Evolutionary conservation across 2,888 invertebrate genomes (phyloP).

Genomic region (Zaprionus lineosus): DNA sequence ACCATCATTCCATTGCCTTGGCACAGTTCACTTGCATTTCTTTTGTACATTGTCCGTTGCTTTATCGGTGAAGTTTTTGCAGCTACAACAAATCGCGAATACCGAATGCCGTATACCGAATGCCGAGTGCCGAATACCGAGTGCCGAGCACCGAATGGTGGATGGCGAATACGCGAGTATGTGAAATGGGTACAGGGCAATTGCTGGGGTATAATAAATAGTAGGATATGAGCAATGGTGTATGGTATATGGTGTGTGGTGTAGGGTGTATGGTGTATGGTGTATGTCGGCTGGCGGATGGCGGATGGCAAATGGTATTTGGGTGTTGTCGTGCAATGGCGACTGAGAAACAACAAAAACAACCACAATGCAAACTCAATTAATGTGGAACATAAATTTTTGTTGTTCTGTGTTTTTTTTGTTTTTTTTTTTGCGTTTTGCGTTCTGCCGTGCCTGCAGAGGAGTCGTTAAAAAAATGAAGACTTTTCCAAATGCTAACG

Average conservation of each 20-base stretch:
- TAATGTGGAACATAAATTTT: slow-evolving; percentile 59
- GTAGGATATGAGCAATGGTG: slow-evolving; percentile 4
- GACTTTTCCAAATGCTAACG: slow-evolving; percentile 18
- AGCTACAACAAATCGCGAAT: slow-evolving; percentile 63
- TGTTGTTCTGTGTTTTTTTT: slow-evolving; percentile 31
- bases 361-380: slow-evolving; percentile 21
- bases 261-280: background rate
- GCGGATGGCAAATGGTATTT: slow-evolving; percentile 9
- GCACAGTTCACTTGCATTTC: background rate
- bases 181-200: background rate
- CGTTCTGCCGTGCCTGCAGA: slow-evolving; percentile 24
- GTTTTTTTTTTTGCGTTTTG: slow-evolving; percentile 31
- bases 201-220: background rate
- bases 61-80: slow-evolving; percentile 60
- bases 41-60: slow-evolving; percentile 45
- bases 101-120: slow-evolving; percentile 16
- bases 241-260: slow-evolving; percentile 1
- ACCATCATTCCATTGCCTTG: slow-evolving; percentile 2
- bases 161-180: slow-evolving; percentile 2
- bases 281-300: slow-evolving; percentile 9
- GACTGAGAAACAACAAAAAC: slow-evolving; percentile 1
- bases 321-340: slow-evolving; percentile 48
- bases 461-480: slow-evolving; percentile 16
- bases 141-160: slow-evolving; percentile 5
- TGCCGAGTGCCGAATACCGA: no score